A percentile compares a stretch with the other conserved stretches of the same genome.
phyloP scores from a whole-genome alignment of 2,113 vertebrate genomes.

The Zosterops pallidus region DNA sequence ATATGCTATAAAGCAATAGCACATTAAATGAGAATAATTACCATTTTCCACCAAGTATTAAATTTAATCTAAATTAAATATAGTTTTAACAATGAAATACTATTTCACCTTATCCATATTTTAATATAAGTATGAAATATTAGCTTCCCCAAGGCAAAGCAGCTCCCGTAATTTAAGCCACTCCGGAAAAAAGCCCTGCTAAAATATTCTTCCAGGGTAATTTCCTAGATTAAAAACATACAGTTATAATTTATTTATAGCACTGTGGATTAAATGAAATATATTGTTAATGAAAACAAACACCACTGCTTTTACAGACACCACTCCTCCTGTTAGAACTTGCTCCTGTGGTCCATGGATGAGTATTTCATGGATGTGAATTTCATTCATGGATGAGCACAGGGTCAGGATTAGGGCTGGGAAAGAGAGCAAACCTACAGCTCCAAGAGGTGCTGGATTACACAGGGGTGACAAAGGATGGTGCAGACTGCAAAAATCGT shows the following conservation, averaged over 20 bases:
- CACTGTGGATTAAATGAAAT: background rate
- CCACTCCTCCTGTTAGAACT: background rate
- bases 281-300: background rate
- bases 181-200: background rate
- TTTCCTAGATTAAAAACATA: background rate
- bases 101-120: background rate
- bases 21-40: constrained; percentile 23
- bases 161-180: background rate
- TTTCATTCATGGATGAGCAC: too few relatives aligned
- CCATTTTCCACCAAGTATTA: background rate
- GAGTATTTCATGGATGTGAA: background rate
- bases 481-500: background rate
- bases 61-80: constrained; percentile 1
- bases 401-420: background rate
- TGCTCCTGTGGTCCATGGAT: background rate
- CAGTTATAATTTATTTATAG: background rate
- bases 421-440: background rate
- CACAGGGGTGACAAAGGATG: background rate
- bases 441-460: background rate
- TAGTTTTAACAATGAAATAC: background rate
- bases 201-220: background rate
- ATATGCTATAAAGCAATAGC: background rate
- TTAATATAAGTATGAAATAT: constrained; percentile 14
- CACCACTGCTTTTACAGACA: background rate
- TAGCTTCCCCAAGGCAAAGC: background rate